These are phyloP conservation scores for Ailuropoda melanoleuca DNA, from an alignment of 2,113 vertebrate genomes.

Conservation along the genomic window DNA sequence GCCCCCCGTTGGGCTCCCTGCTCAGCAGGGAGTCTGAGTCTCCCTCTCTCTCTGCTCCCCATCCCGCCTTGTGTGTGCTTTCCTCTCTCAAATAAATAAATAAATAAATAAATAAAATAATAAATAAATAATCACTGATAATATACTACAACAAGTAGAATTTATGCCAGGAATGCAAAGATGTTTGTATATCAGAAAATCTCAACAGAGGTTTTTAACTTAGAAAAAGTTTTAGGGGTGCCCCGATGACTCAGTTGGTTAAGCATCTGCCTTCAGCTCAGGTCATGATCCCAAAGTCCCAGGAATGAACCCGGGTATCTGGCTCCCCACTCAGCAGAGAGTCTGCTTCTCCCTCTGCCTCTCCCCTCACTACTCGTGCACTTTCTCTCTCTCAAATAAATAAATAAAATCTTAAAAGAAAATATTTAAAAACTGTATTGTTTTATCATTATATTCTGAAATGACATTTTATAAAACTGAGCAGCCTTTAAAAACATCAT, in stretches of 20 bases:
- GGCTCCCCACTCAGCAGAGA: too few relatives aligned
- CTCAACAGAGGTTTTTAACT: background rate
- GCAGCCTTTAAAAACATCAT: background rate
- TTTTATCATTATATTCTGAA: background rate
- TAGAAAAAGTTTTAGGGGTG: background rate
- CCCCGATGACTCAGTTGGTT: too few relatives aligned
- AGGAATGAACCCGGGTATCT: too few relatives aligned
- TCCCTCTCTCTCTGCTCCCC: too few relatives aligned
- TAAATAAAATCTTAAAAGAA: background rate
- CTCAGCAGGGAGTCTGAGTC: too few relatives aligned
- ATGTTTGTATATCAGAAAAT: background rate
- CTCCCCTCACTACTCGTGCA: too few relatives aligned
- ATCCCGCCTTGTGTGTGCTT: too few relatives aligned
- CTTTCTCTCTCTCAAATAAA: too few relatives aligned
- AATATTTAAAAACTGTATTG: background rate
- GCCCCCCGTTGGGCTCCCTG: too few relatives aligned
- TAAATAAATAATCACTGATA: background rate
- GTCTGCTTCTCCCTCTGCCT: too few relatives aligned
- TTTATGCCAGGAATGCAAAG: background rate
- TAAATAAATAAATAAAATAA: background rate
- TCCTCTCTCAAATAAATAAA: background rate
- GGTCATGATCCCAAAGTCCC: too few relatives aligned
- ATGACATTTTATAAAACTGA: background rate
- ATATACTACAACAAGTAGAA: background rate
- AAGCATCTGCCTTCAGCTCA: too few relatives aligned